phyloP scores from a whole-genome alignment of 2,888 invertebrate genomes.

The Ormyrus pomaceus region DNA sequence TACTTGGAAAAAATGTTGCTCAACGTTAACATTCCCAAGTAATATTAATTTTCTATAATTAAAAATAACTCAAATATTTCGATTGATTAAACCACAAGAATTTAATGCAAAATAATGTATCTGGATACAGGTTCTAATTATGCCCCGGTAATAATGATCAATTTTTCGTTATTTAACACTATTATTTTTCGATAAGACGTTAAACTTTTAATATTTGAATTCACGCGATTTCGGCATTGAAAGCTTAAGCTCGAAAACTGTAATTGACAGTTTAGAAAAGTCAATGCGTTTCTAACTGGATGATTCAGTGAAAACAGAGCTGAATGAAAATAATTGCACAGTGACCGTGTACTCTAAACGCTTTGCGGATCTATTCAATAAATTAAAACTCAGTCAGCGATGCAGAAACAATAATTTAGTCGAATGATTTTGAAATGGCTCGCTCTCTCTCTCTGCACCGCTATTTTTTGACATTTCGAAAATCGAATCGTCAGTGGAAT shows the following conservation, averaged over 20 bases:
- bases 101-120: too few species aligned
- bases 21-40: too few species aligned
- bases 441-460: background rate
- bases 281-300: background rate
- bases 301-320: background rate
- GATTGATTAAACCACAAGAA: too few species aligned
- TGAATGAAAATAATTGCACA: background rate
- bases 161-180: background rate
- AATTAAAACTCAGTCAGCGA: constrained; percentile 16
- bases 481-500: constrained; percentile 26
- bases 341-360: background rate
- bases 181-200: background rate
- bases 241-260: too few species aligned
- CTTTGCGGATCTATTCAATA: constrained; percentile 6
- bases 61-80: too few species aligned
- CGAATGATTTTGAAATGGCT: background rate
- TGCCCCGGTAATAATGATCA: constrained; percentile 14
- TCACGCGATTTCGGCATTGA: too few species aligned
- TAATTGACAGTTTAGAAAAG: too few species aligned
- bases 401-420: constrained; percentile 36
- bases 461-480: constrained; percentile 31
- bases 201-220: too few species aligned
- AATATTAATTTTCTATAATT: too few species aligned
- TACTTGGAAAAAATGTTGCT: too few species aligned
- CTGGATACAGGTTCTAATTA: background rate